These are phyloP conservation scores for Uria lomvia DNA, from an alignment of 2,113 vertebrate genomes.

Conservation along the genomic window DNA sequence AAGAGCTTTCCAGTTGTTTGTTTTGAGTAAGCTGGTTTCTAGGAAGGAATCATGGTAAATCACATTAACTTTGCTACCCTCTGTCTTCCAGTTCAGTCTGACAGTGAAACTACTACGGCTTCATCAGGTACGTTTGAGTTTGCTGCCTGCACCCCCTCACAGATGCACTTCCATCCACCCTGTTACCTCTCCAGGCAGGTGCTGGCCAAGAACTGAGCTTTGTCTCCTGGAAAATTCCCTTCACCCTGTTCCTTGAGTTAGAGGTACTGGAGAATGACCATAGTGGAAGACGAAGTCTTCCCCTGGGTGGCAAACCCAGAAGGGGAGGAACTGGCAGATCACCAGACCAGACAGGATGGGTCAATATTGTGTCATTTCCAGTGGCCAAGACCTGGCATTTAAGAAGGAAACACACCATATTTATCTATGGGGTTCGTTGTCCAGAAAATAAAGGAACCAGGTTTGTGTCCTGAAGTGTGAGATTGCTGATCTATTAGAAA, in stretches of 20 bases:
- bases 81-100: slow-evolving; percentile 40
- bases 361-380: not conserved
- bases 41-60: not conserved
- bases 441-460: not conserved
- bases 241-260: not conserved
- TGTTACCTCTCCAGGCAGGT: not conserved
- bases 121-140: slow-evolving; percentile 32
- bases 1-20: not conserved
- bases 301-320: not conserved
- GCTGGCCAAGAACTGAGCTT: not conserved
- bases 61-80: not conserved
- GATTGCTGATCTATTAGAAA: not conserved
- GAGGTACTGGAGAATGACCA: not conserved
- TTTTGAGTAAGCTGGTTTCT: not conserved
- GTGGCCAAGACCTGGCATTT: not conserved
- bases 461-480: not conserved
- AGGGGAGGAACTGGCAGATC: not conserved
- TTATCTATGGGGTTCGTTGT: not conserved
- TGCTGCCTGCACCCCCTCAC: not conserved
- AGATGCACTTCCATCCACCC: not conserved
- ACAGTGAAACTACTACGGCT: not conserved
- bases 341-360: not conserved
- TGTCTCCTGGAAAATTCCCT: not conserved
- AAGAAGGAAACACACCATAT: not conserved
- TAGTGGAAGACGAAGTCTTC: not conserved